Percentiles rank a stretch among this genome's conserved stretches.
Conservation (phyloP, 1,140 invertebrate genomes). For the Diachasmimorpha longicaudata region DNA sequence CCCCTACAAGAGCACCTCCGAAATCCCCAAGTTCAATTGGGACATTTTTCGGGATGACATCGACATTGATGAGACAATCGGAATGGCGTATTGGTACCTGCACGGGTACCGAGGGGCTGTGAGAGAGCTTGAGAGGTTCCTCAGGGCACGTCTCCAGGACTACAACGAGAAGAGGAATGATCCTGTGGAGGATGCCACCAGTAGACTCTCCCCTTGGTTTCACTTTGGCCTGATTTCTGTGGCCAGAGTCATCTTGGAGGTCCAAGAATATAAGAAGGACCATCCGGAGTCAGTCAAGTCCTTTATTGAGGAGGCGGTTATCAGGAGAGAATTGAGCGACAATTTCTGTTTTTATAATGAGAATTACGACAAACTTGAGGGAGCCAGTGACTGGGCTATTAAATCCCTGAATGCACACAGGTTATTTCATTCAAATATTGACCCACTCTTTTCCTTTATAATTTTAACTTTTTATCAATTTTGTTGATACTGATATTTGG, state of each 20-base stretch:
- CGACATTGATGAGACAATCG: conserved; percentile 73
- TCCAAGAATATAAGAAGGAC: conserved; percentile 70
- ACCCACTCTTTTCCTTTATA: too few relatives aligned
- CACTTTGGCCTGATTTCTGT: conserved; percentile 90
- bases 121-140: conserved; percentile 74
- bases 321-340: conserved; percentile 84
- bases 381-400: conserved; percentile 81
- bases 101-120: conserved; percentile 78
- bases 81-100: conserved; percentile 75
- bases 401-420: conserved; percentile 78
- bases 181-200: conserved; percentile 75
- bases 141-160: conserved; percentile 70
- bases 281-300: conserved; percentile 75
- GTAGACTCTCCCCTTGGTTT: conserved; percentile 89
- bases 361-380: conserved; percentile 83
- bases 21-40: conserved; percentile 71
- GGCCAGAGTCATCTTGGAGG: conserved; percentile 79
- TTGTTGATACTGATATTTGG: too few relatives aligned
- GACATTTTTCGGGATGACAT: conserved; percentile 68
- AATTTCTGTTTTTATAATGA: conserved; percentile 92
- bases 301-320: conserved; percentile 87
- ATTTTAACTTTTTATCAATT: too few relatives aligned
- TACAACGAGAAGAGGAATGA: conserved; percentile 83
- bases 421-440: too few relatives aligned
- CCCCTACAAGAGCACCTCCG: conserved; percentile 64